phyloP scores from a whole-genome alignment of 2,797 vertebrate species.

The Falco rusticolus region DNA sequence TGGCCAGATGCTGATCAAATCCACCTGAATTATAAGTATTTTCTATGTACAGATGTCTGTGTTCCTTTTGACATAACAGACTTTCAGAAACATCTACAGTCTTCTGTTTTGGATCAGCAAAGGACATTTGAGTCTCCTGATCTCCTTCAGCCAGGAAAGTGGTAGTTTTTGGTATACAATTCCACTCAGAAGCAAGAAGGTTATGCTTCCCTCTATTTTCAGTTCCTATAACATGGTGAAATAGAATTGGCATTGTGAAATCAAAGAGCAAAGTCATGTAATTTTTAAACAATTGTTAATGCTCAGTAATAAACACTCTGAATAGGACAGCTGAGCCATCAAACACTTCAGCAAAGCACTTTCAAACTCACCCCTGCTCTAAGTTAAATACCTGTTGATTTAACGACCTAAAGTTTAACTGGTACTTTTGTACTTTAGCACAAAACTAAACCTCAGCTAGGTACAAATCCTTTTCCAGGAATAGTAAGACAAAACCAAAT shows the following conservation, averaged over 20 bases:
- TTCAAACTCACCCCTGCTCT: neutral
- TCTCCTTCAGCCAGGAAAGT: conserved; percentile 86
- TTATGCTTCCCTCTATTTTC: conserved; percentile 86
- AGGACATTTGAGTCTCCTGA: conserved; percentile 83
- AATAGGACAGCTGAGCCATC: neutral
- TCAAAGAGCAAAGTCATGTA: neutral
- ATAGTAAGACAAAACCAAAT: neutral
- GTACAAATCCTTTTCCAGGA: neutral
- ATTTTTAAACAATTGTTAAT: conserved; percentile 1
- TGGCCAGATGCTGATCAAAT: conserved; percentile 81
- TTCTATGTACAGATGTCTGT: conserved; percentile 87
- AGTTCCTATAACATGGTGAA: conserved; percentile 77
- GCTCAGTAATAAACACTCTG: neutral
- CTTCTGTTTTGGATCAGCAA: conserved; percentile 86
- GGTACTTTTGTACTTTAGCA: neutral
- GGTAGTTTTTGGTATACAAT: conserved; percentile 86
- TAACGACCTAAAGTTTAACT: neutral
- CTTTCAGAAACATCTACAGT: conserved; percentile 82
- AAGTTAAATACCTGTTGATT: neutral
- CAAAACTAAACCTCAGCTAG: neutral
- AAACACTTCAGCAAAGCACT: neutral
- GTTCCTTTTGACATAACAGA: conserved; percentile 84
- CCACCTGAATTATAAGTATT: conserved; percentile 83
- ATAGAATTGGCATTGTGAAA: conserved; percentile 26
- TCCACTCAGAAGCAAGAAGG: conserved; percentile 90